A percentile compares a stretch with the other conserved stretches of the same genome.
These are phyloP conservation scores for Drosophila pseudotakahashii DNA, from an alignment of 2,888 invertebrate genomes.

Conservation along the genomic window DNA sequence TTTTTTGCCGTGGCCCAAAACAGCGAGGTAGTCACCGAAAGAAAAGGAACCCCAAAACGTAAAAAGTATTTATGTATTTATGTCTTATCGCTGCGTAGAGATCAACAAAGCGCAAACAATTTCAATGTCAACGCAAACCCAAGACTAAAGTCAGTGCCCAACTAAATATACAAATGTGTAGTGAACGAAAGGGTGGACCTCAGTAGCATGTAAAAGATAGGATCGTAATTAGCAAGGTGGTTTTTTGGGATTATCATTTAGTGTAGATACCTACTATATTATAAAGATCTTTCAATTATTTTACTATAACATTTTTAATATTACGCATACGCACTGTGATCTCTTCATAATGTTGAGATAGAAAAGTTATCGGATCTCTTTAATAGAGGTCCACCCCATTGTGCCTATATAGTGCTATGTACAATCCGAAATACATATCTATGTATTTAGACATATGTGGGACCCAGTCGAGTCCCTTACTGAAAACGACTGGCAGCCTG, in stretches of 20 bases:
- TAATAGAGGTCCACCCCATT: conserved; percentile 17
- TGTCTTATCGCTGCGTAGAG: conserved; percentile 75
- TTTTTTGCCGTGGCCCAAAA: conserved; percentile 14
- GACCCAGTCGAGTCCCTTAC: conserved; percentile 40
- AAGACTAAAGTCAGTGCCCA: conserved; percentile 69
- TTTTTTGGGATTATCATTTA: not conserved
- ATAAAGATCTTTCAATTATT: too few species aligned
- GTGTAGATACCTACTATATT: too few species aligned
- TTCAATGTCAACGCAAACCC: conserved; percentile 76
- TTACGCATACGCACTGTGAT: conserved; percentile 21
- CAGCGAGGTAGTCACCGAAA: conserved; percentile 6
- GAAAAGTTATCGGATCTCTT: not conserved
- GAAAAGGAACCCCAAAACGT: conserved; percentile 41
- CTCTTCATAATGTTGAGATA: too few species aligned
- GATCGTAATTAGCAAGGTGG: not conserved
- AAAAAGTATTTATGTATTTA: conserved; percentile 63
- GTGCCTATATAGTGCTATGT: conserved; percentile 10
- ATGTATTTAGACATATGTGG: conserved; percentile 10
- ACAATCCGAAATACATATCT: conserved; percentile 5
- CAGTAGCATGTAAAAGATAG: not conserved
- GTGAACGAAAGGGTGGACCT: conserved; percentile 10
- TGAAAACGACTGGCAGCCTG: conserved; percentile 46
- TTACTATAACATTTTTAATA: not conserved
- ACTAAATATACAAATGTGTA: conserved; percentile 56
- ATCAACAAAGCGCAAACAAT: conserved; percentile 77